Evolutionary conservation across 1,140 invertebrate genomes (phyloP).

Genomic region (Aradophagus sp.): DNA sequence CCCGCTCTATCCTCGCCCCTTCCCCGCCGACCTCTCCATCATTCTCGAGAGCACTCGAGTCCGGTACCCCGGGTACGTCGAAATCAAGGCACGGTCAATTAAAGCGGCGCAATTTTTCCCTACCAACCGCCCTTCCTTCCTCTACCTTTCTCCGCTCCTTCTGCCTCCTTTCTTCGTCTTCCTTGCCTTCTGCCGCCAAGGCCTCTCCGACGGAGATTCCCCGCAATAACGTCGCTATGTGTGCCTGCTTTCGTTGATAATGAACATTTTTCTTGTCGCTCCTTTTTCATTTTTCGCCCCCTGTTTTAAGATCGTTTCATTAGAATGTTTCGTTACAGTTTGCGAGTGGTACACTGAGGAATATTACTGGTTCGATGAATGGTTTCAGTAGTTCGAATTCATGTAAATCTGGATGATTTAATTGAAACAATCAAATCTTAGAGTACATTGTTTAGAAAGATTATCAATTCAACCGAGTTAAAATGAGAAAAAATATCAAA

Average conservation of each 20-base stretch:
- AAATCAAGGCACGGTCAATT: constrained; percentile 71
- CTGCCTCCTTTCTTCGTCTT: constrained; percentile 15
- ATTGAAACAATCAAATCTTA: too few species aligned
- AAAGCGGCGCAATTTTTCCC: constrained; percentile 61
- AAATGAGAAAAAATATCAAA: too few species aligned
- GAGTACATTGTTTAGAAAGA: too few species aligned
- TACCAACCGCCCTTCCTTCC: too few species aligned
- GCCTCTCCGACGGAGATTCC: constrained; percentile 43
- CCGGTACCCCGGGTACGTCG: constrained; percentile 62
- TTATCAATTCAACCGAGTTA: too few species aligned
- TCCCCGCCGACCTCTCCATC: constrained; percentile 39
- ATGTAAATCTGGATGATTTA: too few species aligned
- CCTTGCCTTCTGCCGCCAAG: constrained; percentile 20
- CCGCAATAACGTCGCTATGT: constrained; percentile 40
- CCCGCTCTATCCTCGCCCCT: constrained; percentile 3
- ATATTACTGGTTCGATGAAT: too few species aligned
- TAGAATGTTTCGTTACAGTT: too few species aligned
- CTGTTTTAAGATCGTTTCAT: too few species aligned
- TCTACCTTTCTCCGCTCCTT: too few species aligned
- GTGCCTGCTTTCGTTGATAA: constrained; percentile 41
- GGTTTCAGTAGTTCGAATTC: too few species aligned
- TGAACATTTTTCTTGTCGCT: constrained; percentile 31
- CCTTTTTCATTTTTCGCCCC: neutral
- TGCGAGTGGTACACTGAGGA: too few species aligned
- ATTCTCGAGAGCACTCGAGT: constrained; percentile 57